Evolutionary conservation across 2,888 invertebrate genomes (phyloP), one percentile per base, ranked within the genome.

Genomic region (Lasioglossum vierecki): DNA sequence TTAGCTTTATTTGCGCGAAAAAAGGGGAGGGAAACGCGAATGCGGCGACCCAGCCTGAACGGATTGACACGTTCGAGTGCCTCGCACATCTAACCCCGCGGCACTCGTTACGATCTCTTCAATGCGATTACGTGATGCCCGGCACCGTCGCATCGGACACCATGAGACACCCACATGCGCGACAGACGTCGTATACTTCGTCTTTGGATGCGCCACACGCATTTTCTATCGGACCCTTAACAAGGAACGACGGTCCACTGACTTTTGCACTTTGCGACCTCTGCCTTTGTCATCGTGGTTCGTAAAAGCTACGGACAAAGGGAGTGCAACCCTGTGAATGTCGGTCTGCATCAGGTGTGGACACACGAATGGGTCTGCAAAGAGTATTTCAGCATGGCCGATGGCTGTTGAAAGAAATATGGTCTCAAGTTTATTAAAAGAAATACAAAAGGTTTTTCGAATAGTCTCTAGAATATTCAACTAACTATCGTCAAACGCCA

Each of bases 1-100:
- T 82, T 80, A 81, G 86, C 86, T 87, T 87, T 87, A 87, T 87
- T 87, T 79, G 86, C 86, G 80, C 72, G 71, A 41, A 80, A 86
- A 85, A 72, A 74, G 80, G 78, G 73, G 49, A 53, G 60, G 66
- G 53, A 41, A 22, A 22, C 9, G 46, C 46, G 53, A 44, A n/a
- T 3, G 49, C 18, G 30, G 46, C 30, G 13, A n/a, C 41, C 70
- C 49, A 26, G 13, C 53, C 41, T 73, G 35, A 49, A 26, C 63
- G 80, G 76, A 86, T 87, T 66, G 86, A 86, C 86, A 63, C 86
- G 83, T 87, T 86, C 74, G 66, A 78, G 70, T 57, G 73, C 41
- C 78, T 11, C 11, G 74, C 46, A 22, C 30, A 30, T 4, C 63
- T 18, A 49, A 13, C 53, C n/a, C 35, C 35, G 30, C 22, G 15